Evolutionary conservation across 2,797 vertebrate genomes (phyloP), one percentile per base, ranked within the genome.

Genomic region (Avahi laniger): DNA sequence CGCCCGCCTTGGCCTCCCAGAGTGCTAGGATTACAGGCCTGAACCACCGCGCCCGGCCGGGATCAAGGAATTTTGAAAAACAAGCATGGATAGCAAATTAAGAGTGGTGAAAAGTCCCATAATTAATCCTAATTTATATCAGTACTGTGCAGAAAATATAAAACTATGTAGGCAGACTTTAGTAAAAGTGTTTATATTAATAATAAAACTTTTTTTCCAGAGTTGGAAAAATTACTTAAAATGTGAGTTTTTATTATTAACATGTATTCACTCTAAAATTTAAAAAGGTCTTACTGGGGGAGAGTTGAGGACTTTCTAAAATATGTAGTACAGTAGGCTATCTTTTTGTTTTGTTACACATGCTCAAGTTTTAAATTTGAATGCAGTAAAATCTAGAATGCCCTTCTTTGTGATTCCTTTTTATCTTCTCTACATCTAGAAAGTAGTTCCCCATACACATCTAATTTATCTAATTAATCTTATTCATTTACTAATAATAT

Each of bases 21-120:
- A n/a, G n/a, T n/a, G n/a, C n/a, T n/a, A n/a, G n/a, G n/a, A n/a
- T n/a, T n/a, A n/a, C n/a, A n/a, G n/a, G n/a, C n/a, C n/a, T n/a
- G n/a, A n/a, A n/a, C n/a, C n/a, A n/a, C n/a, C n/a, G n/a, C n/a
- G n/a, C n/a, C n/a, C n/a, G n/a, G n/a, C n/a, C n/a, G 95, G 35
- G 54, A 82, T 70, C 15, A 50, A 81, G 46, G 41, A 97, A 97
- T 81, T 97, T 93, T 81, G 38, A 59, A 92, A 91, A 82, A 65
- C 52, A 92, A 91, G 22, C 17, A 78, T 57, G 43, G n/a, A 57
- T 26, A 93, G 22, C 59, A 70, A 94, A 82, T 93, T 61, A 89
- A 73, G n/a, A 90, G 15, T 81, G 43, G 22, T 46, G 33, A 54
- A 33, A 63, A 80, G 10, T 54, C 8, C 15, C 78, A 72, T 84